Evolutionary conservation across 2,888 invertebrate species (phyloP).

Genomic region (Microctonus brassicae): DNA sequence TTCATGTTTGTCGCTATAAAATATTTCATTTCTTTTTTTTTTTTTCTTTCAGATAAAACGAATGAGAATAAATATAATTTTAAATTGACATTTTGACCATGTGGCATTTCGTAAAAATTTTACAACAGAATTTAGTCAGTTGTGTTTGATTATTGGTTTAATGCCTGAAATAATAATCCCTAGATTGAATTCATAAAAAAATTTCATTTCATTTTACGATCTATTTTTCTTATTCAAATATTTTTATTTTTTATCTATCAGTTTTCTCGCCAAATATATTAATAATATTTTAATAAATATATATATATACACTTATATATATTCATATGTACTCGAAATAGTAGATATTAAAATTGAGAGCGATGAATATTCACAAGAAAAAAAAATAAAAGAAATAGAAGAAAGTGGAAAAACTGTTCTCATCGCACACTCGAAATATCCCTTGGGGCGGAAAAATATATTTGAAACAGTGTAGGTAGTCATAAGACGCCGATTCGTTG

Average conservation of each 20-base stretch:
- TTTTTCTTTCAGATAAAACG: not conserved
- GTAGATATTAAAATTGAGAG: not conserved
- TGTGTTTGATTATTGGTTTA: not conserved
- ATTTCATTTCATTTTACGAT: not conserved
- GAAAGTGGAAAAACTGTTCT: slow-evolving; percentile 12
- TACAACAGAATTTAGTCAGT: not conserved
- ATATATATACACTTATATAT: too few relatives aligned
- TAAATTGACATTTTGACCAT: not conserved
- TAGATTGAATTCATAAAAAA: too few relatives aligned
- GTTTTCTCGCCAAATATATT: not conserved
- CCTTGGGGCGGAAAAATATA: slow-evolving; percentile 31
- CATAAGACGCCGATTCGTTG: slow-evolving; percentile 21
- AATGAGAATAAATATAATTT: not conserved
- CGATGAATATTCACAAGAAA: slow-evolving; percentile 12
- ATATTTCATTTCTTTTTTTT: too few relatives aligned
- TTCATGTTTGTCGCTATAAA: too few relatives aligned
- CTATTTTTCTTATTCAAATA: not conserved
- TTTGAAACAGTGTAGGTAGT: slow-evolving; percentile 30
- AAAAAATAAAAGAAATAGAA: not conserved
- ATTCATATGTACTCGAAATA: too few relatives aligned
- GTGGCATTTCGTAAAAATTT: not conserved
- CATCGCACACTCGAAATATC: slow-evolving; percentile 11
- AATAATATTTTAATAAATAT: not conserved
- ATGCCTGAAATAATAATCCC: too few relatives aligned
- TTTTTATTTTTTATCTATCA: not conserved